Conservation (phyloP, 2,113 vertebrate species). For the Esox niger region DNA sequence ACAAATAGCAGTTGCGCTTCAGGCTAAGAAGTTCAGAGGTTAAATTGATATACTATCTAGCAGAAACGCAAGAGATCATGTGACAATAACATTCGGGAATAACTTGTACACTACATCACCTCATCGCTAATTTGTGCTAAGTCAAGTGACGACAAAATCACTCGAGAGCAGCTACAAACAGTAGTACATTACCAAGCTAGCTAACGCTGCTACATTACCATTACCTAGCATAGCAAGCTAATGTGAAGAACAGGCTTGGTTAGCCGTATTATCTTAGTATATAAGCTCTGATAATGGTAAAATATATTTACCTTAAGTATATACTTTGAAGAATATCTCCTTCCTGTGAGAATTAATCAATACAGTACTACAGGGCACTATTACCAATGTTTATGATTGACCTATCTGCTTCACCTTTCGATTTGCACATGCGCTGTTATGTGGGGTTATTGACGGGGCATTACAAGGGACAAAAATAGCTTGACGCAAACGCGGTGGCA, state of each 20-base stretch:
- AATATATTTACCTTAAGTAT: not conserved
- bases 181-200: too few relatives aligned
- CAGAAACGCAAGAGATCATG: too few relatives aligned
- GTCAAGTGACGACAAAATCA: too few relatives aligned
- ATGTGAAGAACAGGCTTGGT: not conserved
- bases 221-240: too few relatives aligned
- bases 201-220: too few relatives aligned
- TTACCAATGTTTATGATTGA: conserved; percentile 21
- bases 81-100: too few relatives aligned
- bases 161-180: too few relatives aligned
- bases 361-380: not conserved
- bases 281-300: not conserved
- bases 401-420: conserved; percentile 16
- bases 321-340: not conserved
- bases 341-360: not conserved
- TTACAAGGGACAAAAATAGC: conserved; percentile 2
- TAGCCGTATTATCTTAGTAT: not conserved
- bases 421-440: conserved; percentile 5
- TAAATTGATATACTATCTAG: too few relatives aligned
- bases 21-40: too few relatives aligned
- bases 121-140: too few relatives aligned
- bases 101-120: too few relatives aligned
- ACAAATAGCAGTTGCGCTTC: too few relatives aligned
- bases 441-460: not conserved
- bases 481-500: not conserved